Evolutionary conservation across 2,888 invertebrate genomes (phyloP), one percentile per base, ranked within the genome.

Genomic region (Callyntrura guangdongensis): DNA sequence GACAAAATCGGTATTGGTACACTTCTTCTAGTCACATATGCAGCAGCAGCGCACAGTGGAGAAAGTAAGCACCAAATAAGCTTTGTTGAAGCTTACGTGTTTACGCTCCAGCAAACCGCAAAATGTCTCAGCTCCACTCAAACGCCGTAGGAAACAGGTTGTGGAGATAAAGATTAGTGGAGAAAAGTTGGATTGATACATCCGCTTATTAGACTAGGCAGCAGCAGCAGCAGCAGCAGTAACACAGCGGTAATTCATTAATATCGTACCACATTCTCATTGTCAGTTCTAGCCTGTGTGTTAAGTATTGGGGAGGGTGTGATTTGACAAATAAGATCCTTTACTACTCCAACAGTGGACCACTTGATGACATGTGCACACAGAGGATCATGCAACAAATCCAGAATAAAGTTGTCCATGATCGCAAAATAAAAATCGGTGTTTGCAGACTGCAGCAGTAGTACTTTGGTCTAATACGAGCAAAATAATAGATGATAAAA

Each of bases 291-390:
- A 36, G 36, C 6, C 36, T 36, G 36, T 36, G 36, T 36, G 36
- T 74, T 45, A 47, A 74, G 36, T 56, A 56, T 14, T 14, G 53
- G 12, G n/a, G 53, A 53, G 53, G 12, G 53, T n/a, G 53, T 53
- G 53, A n/a, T 53, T 14, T 53, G 53, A 53, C n/a, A n/a, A 53
- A 53, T n/a, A 53, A 53, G 53, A 12, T 53, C 12, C 53, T 53
- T 14, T 14, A 64, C 27, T 64, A 25, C 45, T 82, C 64, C 56
- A 59, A 20, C 27, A 14, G 47, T 59, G 61, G 36, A 17, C 64
- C 64, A 59, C 87, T 87, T 87, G 87, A 87, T 87, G 87, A 87
- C 87, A 87, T 81, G 87, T 87, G 87, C 87, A 87, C 56, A 82
- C 82, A 87, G 27, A 79, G n/a, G n/a, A 77, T 22, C 25, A 49